A percentile compares a stretch with the other conserved stretches of the same genome.
phyloP scores from a whole-genome alignment of 2,797 vertebrate species.

The Pseudopleuronectes americanus region DNA sequence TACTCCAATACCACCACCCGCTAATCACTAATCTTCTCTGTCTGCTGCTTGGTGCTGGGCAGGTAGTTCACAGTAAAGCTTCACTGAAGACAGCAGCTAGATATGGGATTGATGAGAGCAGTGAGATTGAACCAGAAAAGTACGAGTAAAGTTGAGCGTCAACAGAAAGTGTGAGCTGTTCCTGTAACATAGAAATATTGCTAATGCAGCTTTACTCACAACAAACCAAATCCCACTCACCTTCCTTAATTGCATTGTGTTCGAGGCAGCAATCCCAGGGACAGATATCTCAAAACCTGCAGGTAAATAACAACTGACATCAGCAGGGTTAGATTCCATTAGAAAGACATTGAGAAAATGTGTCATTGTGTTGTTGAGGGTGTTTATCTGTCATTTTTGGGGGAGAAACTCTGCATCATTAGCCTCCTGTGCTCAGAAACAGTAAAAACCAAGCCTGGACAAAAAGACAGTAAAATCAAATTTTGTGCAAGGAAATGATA shows the following conservation, averaged over 20 bases:
- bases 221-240: neutral
- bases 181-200: too few species aligned
- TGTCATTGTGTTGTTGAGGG: neutral
- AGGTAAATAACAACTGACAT: neutral
- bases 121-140: neutral
- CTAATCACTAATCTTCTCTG: neutral
- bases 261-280: neutral
- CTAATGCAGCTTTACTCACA: too few species aligned
- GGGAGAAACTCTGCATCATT: conserved; percentile 3
- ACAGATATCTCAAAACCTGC: neutral
- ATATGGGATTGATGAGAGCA: neutral
- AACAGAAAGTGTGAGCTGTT: neutral
- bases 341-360: neutral
- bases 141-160: too few species aligned
- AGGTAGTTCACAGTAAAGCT: neutral
- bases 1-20: neutral
- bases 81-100: neutral
- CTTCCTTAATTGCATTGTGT: neutral
- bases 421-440: conserved; percentile 15
- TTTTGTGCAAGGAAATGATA: conserved; percentile 56
- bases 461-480: conserved; percentile 45
- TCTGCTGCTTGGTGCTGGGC: neutral
- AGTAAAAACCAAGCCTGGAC: conserved; percentile 7
- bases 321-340: neutral
- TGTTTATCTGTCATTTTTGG: neutral